A percentile compares a stretch with the other conserved stretches of the same genome.
These are phyloP conservation scores for Bubo blakistoni DNA, from an alignment of 2,113 vertebrate genomes.

Conservation along the genomic window DNA sequence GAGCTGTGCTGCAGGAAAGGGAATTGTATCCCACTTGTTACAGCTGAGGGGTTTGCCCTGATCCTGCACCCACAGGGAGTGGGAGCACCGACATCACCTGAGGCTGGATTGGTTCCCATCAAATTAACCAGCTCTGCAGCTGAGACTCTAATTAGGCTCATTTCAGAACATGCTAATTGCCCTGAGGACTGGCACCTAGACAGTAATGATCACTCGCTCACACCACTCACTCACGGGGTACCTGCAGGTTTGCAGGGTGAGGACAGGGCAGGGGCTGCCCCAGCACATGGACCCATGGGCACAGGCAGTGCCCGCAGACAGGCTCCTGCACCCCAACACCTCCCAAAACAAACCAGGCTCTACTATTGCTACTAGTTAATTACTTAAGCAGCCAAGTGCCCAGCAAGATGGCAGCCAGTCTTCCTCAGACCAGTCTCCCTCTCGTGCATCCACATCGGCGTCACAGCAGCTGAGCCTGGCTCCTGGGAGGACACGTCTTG, in stretches of 20 bases:
- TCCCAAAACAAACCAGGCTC: background rate
- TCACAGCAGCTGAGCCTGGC: accelerated
- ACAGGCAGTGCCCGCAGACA: background rate
- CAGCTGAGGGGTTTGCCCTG: background rate
- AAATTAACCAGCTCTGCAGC: background rate
- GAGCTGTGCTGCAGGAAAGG: background rate
- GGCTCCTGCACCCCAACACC: background rate
- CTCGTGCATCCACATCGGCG: background rate
- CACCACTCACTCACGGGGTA: background rate
- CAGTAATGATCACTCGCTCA: background rate
- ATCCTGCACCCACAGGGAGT: background rate
- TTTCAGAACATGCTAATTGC: background rate
- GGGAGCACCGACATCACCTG: background rate
- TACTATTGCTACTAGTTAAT: background rate
- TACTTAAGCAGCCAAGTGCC: background rate
- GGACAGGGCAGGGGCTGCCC: background rate
- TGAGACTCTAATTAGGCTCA: background rate
- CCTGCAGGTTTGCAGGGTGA: background rate
- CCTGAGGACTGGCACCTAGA: background rate
- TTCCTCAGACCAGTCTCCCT: background rate
- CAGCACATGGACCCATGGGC: background rate
- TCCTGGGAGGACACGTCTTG: background rate
- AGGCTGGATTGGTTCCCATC: background rate
- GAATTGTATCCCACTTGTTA: background rate
- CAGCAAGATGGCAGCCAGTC: background rate